phyloP scores from a whole-genome alignment of 2,113 vertebrate genomes.

The Condylura cristata region DNA sequence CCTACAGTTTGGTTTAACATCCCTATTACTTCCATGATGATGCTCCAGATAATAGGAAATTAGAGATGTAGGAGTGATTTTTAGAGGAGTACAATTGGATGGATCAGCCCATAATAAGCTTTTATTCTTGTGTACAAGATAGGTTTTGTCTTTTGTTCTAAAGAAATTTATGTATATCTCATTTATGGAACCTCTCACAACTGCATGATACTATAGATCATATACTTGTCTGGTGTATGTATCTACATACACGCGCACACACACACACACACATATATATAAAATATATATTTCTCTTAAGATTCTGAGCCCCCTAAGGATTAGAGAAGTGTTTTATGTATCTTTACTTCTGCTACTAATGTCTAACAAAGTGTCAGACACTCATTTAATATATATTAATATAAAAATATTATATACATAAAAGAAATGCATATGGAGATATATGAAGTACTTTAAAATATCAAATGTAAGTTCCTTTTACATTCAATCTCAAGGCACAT shows the following conservation, averaged over 20 bases:
- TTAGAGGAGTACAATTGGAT: slow-evolving; percentile 32
- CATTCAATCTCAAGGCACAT: neutral
- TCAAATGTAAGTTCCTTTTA: neutral
- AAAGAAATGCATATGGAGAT: neutral
- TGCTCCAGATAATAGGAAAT: slow-evolving; percentile 77
- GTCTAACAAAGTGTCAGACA: neutral
- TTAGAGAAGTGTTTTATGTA: neutral
- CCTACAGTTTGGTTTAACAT: slow-evolving; percentile 79
- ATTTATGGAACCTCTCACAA: slow-evolving; percentile 28
- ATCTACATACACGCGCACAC: no score
- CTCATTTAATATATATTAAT: neutral
- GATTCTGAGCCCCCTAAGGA: neutral
- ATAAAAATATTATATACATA: neutral
- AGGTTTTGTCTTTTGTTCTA: slow-evolving; percentile 57
- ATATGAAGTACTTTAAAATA: neutral
- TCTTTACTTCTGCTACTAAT: neutral
- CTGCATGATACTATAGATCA: neutral
- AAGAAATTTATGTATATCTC: slow-evolving; percentile 23
- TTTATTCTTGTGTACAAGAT: slow-evolving; percentile 44
- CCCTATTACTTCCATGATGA: slow-evolving; percentile 71
- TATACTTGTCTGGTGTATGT: neutral
- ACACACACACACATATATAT: neutral
- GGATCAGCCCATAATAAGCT: slow-evolving; percentile 46
- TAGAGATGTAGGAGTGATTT: slow-evolving; percentile 64
- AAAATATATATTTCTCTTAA: neutral